Conservation (phyloP, 2,797 vertebrate species). For the Rhinoraja longicauda region DNA sequence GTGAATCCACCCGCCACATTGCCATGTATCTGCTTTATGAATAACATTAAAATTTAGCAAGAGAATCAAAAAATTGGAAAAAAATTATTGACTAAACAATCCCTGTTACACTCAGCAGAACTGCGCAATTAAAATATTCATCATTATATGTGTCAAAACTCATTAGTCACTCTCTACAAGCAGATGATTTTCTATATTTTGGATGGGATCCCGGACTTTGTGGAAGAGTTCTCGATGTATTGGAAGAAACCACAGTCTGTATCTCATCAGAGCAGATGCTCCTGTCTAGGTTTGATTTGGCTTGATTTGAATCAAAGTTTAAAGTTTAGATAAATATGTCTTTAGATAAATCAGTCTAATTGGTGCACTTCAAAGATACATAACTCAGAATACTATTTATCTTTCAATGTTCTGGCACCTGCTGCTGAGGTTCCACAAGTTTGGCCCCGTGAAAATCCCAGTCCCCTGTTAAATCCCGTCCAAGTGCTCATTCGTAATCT, state of each 20-base stretch:
- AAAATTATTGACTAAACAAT: neutral
- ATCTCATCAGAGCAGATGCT: conserved; percentile 13
- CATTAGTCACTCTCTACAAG: conserved; percentile 1
- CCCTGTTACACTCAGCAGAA: neutral
- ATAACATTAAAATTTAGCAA: neutral
- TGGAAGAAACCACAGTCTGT: conserved; percentile 14
- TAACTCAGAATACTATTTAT: neutral
- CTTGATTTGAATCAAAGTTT: neutral
- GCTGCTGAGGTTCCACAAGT: neutral
- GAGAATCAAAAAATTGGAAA: neutral
- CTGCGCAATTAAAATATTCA: conserved; percentile 10
- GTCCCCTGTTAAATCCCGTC: neutral
- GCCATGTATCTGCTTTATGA: neutral
- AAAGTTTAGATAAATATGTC: neutral
- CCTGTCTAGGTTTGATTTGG: neutral
- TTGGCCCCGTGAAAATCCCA: neutral
- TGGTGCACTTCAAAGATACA: neutral
- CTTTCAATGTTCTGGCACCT: neutral
- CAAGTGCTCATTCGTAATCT: neutral
- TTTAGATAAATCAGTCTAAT: neutral
- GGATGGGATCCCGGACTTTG: conserved; percentile 21
- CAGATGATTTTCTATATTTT: conserved; percentile 27
- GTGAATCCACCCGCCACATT: neutral
- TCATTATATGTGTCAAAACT: conserved; percentile 29
- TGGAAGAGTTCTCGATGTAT: neutral